Evolutionary conservation across 2,113 vertebrate genomes (phyloP).

Genomic region (Clarias batrachus): DNA sequence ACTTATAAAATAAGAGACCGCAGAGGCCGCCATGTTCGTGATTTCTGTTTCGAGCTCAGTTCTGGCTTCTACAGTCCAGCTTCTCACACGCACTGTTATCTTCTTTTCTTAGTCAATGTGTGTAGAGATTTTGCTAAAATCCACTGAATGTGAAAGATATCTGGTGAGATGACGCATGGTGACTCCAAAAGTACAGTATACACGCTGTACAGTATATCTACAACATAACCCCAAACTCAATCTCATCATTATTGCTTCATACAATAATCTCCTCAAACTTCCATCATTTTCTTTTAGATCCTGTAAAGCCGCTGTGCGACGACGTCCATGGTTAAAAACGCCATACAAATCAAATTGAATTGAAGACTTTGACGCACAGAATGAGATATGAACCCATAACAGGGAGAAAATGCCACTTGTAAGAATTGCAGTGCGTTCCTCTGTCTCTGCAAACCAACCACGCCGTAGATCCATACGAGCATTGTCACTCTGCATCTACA

Average conservation of each 20-base stretch:
- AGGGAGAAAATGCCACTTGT: neutral
- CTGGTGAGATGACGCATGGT: no score
- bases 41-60: neutral
- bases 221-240: neutral
- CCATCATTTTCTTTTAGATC: no score
- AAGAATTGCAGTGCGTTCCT: neutral
- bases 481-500: neutral
- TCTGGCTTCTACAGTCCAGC: neutral
- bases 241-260: neutral
- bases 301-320: no score
- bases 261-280: no score
- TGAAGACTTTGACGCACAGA: neutral
- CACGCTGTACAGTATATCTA: neutral
- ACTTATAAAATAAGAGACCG: slow-evolving; percentile 30
- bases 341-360: neutral
- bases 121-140: neutral
- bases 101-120: neutral
- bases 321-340: no score
- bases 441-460: neutral
- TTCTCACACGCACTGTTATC: neutral
- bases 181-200: neutral
- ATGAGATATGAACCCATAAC: neutral
- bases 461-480: neutral
- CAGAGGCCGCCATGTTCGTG: neutral
- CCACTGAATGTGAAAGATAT: neutral